Percentiles rank a stretch among this genome's conserved stretches.
Conservation (phyloP, 2,888 invertebrate species). For the Prostheceraeus crozeri region DNA sequence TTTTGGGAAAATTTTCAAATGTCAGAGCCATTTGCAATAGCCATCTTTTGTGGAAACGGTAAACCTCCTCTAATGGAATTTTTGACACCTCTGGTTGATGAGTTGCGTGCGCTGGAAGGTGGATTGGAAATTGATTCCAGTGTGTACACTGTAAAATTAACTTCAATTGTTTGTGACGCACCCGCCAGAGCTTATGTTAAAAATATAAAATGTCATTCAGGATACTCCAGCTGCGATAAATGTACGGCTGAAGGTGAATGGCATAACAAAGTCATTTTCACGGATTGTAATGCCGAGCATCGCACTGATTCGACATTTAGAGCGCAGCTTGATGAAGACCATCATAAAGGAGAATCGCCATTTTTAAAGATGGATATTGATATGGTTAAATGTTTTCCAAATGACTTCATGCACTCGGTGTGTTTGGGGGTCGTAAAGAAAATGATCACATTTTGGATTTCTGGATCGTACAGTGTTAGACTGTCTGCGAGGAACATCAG, state of each 20-base stretch:
- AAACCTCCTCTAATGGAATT: neutral
- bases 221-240: constrained; percentile 35
- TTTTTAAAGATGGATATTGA: neutral
- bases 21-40: constrained; percentile 16
- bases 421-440: neutral
- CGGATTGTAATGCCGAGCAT: too few relatives aligned
- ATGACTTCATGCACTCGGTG: neutral
- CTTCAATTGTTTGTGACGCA: constrained; percentile 39
- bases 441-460: constrained; percentile 17
- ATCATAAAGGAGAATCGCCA: constrained; percentile 16
- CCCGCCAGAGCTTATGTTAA: constrained; percentile 38
- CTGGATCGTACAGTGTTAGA: neutral
- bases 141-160: too few relatives aligned
- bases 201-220: constrained; percentile 23
- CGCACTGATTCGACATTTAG: constrained; percentile 9
- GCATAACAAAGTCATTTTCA: too few relatives aligned
- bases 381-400: constrained; percentile 5
- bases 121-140: constrained; percentile 5
- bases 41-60: constrained; percentile 4
- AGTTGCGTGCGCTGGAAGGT: neutral
- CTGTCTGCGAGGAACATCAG: neutral
- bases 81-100: neutral
- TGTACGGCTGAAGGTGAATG: constrained; percentile 34
- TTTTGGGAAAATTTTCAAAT: constrained; percentile 12
- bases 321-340: neutral